Percentiles rank a stretch among this genome's conserved stretches.
phyloP scores from a whole-genome alignment of 1,140 invertebrate genomes.

The Goniozus legneri region DNA sequence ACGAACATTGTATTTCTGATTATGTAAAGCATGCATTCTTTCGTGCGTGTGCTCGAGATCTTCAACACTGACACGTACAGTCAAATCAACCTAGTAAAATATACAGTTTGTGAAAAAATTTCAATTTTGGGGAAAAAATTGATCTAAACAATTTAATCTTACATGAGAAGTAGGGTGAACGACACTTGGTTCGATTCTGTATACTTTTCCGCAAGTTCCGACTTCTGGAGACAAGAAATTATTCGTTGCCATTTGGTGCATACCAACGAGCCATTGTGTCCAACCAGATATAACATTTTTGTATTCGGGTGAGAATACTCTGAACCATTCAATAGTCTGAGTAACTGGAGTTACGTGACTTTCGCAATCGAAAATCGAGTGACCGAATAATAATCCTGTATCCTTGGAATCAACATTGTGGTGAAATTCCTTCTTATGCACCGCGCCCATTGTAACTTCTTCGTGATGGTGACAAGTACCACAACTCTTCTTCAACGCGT shows the following conservation, averaged over 20 bases:
- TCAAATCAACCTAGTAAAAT: constrained; percentile 26
- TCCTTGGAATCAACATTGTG: constrained; percentile 26
- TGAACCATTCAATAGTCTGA: constrained; percentile 11
- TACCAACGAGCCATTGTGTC: constrained; percentile 13
- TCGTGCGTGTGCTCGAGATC: constrained; percentile 10
- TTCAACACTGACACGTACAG: constrained; percentile 17
- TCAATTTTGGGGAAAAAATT: constrained; percentile 1
- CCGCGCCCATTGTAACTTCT: constrained; percentile 29
- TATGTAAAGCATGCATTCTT: constrained; percentile 6
- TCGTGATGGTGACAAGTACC: constrained; percentile 29
- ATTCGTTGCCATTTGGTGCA: constrained; percentile 21
- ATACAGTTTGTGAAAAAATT: neutral
- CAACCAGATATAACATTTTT: constrained; percentile 10
- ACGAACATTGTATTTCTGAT: constrained; percentile 22
- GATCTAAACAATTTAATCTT: constrained; percentile 6
- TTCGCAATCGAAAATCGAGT: constrained; percentile 40
- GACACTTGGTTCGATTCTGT: constrained; percentile 27
- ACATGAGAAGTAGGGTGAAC: constrained; percentile 27
- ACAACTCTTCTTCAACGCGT: constrained; percentile 33
- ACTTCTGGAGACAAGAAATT: constrained; percentile 20
- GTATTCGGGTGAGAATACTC: constrained; percentile 12
- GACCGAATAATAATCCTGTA: constrained; percentile 31
- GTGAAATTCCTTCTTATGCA: constrained; percentile 26
- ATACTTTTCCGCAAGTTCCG: constrained; percentile 25
- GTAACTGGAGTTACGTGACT: constrained; percentile 15